Conservation (phyloP, 2,797 vertebrate genomes). For the Crenuchus spilurus region DNA sequence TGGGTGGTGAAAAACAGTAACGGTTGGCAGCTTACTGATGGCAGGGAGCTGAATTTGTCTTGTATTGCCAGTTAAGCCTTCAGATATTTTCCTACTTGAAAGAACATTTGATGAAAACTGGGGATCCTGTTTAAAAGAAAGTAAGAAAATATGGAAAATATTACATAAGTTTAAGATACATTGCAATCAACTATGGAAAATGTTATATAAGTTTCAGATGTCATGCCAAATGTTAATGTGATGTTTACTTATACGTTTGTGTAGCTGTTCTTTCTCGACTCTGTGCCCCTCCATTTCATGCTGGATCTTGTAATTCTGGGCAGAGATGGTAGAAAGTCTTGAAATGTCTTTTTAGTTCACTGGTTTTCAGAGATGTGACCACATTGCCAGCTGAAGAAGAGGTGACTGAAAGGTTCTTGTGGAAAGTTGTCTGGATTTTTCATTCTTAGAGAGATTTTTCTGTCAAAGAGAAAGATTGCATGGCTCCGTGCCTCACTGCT, state of each 20-base stretch:
- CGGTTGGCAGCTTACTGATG: neutral
- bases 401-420: constrained; percentile 22
- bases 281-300: neutral
- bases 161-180: neutral
- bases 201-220: neutral
- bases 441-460: neutral
- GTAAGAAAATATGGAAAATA: neutral
- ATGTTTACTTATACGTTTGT: neutral
- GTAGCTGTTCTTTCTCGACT: neutral
- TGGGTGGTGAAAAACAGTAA: neutral
- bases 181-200: neutral
- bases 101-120: neutral
- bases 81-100: constrained; percentile 4
- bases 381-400: constrained; percentile 12
- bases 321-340: neutral
- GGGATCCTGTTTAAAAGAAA: neutral
- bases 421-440: constrained; percentile 30
- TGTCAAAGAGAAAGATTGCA: constrained; percentile 1
- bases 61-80: neutral
- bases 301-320: neutral
- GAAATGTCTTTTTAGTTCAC: neutral
- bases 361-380: neutral
- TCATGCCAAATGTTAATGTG: neutral
- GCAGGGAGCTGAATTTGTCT: neutral
- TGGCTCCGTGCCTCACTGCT: neutral